Evolutionary conservation across 1,140 invertebrate genomes (phyloP).

Genomic region (Lysiphlebus fabarum): DNA sequence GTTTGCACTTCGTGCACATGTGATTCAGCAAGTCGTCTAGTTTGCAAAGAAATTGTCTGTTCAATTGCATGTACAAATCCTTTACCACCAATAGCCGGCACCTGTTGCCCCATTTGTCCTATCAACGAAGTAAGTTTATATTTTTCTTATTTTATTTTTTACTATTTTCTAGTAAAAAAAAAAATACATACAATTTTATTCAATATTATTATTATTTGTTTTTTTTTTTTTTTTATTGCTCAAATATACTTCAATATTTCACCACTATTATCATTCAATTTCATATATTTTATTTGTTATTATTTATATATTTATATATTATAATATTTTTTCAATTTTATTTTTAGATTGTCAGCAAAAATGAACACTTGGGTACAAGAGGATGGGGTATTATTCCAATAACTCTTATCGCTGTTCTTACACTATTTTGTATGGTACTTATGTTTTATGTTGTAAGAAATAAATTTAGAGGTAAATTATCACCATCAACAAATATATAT

Average conservation of each 20-base stretch:
- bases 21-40: constrained; percentile 39
- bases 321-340: background rate
- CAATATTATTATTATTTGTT: constrained; percentile 9
- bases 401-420: constrained; percentile 41
- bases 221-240: constrained; percentile 1
- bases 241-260: background rate
- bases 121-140: constrained; percentile 37
- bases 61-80: constrained; percentile 44
- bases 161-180: constrained; percentile 15
- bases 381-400: constrained; percentile 46
- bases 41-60: constrained; percentile 47
- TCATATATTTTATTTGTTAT: background rate
- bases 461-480: constrained; percentile 43
- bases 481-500: constrained; percentile 38
- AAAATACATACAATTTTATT: constrained; percentile 18
- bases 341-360: constrained; percentile 28
- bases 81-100: constrained; percentile 37
- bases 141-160: constrained; percentile 21
- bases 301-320: background rate
- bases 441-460: constrained; percentile 43
- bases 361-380: constrained; percentile 26
- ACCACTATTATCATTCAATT: background rate
- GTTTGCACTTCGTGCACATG: constrained; percentile 45
- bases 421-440: constrained; percentile 39
- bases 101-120: constrained; percentile 47